These are phyloP conservation scores for Drosophila takahashii DNA, from an alignment of 1,140 invertebrate species.

Conservation along the genomic window DNA sequence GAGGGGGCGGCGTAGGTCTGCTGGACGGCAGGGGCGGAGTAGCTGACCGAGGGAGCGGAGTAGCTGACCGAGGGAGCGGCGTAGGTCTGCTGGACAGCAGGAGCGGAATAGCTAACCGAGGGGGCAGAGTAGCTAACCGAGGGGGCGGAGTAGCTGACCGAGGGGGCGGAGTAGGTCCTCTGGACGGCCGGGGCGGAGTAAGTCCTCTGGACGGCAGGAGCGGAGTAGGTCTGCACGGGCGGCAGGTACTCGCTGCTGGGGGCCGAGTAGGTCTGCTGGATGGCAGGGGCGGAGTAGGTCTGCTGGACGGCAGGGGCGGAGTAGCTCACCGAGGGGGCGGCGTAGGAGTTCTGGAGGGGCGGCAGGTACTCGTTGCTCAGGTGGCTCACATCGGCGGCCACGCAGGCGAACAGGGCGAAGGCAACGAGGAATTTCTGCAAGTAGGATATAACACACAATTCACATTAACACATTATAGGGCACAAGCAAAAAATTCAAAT, in stretches of 20 bases:
- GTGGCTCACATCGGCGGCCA: conserved; percentile 80
- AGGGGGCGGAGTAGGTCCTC: conserved; percentile 43
- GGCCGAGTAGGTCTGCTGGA: conserved; percentile 36
- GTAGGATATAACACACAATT: conserved; percentile 15
- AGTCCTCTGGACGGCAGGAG: conserved; percentile 33
- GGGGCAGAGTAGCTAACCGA: conserved; percentile 44
- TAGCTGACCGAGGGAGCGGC: conserved; percentile 41
- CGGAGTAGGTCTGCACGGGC: conserved; percentile 16
- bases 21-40: conserved; percentile 48
- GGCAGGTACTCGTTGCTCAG: conserved; percentile 75
- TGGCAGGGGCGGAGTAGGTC: conserved; percentile 28
- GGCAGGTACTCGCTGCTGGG: conserved; percentile 13
- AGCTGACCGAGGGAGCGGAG: conserved; percentile 39
- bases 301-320: conserved; percentile 25
- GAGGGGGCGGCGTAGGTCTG: conserved; percentile 30
- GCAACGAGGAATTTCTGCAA: conserved; percentile 82
- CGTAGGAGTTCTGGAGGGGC: conserved; percentile 44
- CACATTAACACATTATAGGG: conserved; percentile 36
- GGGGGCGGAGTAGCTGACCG: conserved; percentile 43
- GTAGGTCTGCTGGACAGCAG: conserved; percentile 22
- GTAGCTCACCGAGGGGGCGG: conserved; percentile 26
- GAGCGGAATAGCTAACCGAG: conserved; percentile 41
- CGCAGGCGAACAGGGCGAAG: conserved; percentile 76
- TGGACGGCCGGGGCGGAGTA: conserved; percentile 43
- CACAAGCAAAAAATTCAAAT: conserved; percentile 16